These are phyloP conservation scores for Mus caroli DNA, from an alignment of 2,797 vertebrate species.

Conservation along the genomic window DNA sequence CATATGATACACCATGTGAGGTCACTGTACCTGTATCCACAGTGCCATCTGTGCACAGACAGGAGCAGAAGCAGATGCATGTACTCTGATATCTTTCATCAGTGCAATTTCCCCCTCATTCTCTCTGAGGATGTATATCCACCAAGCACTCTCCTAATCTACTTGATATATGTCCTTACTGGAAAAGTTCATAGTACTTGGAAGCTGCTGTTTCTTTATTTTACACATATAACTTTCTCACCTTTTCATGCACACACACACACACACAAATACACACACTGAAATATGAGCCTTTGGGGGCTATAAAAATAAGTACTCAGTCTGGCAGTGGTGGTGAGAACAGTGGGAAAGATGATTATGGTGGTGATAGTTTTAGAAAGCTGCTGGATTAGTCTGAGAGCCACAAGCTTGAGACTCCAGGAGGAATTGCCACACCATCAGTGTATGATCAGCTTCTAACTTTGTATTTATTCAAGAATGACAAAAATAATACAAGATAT, in stretches of 20 bases:
- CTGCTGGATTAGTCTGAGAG: too few species aligned
- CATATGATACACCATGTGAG: not conserved
- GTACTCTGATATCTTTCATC: not conserved
- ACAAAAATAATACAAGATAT: too few species aligned
- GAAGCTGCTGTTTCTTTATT: conserved; percentile 8
- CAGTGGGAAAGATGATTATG: not conserved
- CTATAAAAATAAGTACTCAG: not conserved
- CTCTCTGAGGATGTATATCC: not conserved
- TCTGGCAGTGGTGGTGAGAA: not conserved
- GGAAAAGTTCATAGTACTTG: not conserved
- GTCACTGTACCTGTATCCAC: not conserved
- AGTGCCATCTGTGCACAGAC: not conserved
- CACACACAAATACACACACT: not conserved
- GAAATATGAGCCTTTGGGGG: not conserved
- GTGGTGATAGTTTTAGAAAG: too few species aligned
- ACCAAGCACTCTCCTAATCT: conserved; percentile 4
- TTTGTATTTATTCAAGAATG: too few species aligned
- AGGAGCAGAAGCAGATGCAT: not conserved
- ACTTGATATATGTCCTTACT: not conserved
- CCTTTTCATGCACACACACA: not conserved
- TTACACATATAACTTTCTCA: not conserved
- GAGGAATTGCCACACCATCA: too few species aligned
- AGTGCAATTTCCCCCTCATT: not conserved
- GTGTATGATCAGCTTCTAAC: too few species aligned
- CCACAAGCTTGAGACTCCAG: too few species aligned